phyloP scores from a whole-genome alignment of 2,113 vertebrate species.

The Cygnus atratus region DNA sequence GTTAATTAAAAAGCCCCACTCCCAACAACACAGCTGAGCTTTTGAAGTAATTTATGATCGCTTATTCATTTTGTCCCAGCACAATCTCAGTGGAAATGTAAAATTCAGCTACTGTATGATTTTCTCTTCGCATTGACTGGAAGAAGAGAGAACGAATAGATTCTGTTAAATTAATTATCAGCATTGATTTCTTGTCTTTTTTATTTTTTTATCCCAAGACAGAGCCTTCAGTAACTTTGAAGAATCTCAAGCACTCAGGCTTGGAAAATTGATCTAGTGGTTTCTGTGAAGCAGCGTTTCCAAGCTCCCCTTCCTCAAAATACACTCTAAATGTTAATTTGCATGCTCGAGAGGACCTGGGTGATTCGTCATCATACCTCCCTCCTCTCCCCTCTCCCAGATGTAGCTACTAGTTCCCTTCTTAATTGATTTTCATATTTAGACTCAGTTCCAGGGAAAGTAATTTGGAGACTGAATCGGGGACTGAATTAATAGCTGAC shows the following conservation, averaged over 20 bases:
- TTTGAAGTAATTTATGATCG: conserved; percentile 55
- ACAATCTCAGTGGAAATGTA: conserved; percentile 47
- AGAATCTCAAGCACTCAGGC: conserved; percentile 8
- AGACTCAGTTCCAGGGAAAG: conserved; percentile 26
- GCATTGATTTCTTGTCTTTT: conserved; percentile 55
- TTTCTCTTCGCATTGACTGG: conserved; percentile 6
- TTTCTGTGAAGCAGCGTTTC: conserved; percentile 12
- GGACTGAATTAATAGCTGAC: conserved; percentile 19
- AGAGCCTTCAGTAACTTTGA: conserved; percentile 1
- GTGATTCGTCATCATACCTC: background rate
- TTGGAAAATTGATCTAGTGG: conserved; percentile 36
- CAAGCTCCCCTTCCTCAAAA: background rate
- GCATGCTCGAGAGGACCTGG: background rate
- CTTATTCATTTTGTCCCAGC: conserved; percentile 59
- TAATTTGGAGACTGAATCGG: conserved; percentile 5
- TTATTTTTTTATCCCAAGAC: conserved; percentile 50
- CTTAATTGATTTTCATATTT: conserved; percentile 56
- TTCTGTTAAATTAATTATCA: conserved; percentile 57
- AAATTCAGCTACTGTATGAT: background rate
- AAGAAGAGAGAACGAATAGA: conserved; percentile 1
- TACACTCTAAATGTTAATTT: background rate
- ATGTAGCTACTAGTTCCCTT: background rate
- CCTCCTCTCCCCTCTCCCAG: background rate
- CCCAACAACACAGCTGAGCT: background rate
- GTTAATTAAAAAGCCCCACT: conserved; percentile 68